Evolutionary conservation across 2,113 vertebrate species (phyloP).

Genomic region (Dasyurus viverrinus): DNA sequence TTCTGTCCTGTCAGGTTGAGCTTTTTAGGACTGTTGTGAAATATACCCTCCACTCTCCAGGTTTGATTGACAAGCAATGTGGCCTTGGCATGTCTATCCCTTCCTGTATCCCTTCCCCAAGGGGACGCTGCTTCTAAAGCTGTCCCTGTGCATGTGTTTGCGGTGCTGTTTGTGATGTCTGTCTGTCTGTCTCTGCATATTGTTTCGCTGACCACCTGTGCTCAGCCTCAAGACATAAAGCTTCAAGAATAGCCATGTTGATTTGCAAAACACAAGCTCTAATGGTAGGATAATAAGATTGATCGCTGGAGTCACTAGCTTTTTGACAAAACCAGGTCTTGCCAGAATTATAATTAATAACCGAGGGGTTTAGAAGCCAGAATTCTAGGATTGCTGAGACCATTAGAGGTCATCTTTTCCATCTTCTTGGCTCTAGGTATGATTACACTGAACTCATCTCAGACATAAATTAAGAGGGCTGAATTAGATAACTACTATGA

Average conservation of each 20-base stretch:
- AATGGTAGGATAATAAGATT: slow-evolving; percentile 62
- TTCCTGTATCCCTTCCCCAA: neutral
- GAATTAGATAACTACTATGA: neutral
- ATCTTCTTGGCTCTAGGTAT: neutral
- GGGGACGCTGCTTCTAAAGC: neutral
- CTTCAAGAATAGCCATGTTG: neutral
- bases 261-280: slow-evolving; percentile 53
- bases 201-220: neutral
- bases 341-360: slow-evolving; percentile 41
- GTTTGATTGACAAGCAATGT: slow-evolving; percentile 61
- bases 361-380: neutral
- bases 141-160: slow-evolving; percentile 70
- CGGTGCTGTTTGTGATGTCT: slow-evolving; percentile 38
- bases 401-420: neutral
- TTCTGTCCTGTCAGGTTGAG: slow-evolving; percentile 69
- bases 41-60: slow-evolving; percentile 72
- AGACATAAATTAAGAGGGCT: neutral
- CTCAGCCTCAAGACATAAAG: neutral
- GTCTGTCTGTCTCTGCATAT: slow-evolving; percentile 65
- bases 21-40: slow-evolving; percentile 73
- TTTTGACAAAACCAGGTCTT: neutral
- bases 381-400: slow-evolving; percentile 21
- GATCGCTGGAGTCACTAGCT: slow-evolving; percentile 62
- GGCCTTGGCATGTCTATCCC: slow-evolving; percentile 31
- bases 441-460: neutral